phyloP scores from a whole-genome alignment of 1,140 invertebrate species.

The Charaxes varanes region DNA sequence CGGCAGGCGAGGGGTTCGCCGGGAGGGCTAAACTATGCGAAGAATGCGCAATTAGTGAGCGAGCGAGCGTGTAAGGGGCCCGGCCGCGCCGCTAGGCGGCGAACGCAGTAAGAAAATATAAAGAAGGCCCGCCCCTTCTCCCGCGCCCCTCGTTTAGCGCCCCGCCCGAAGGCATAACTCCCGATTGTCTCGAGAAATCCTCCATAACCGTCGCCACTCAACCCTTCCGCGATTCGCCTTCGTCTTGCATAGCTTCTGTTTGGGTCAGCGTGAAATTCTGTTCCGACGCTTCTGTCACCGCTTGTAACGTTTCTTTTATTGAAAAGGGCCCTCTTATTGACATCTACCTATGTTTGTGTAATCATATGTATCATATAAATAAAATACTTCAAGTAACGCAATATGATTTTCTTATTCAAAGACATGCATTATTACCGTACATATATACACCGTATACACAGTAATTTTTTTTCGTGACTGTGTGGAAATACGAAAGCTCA shows the following conservation, averaged over 20 bases:
- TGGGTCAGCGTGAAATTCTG: constrained; percentile 69
- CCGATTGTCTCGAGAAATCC: constrained; percentile 70
- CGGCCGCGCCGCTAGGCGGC: constrained; percentile 67
- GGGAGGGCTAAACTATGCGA: constrained; percentile 88
- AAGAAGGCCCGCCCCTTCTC: constrained; percentile 74
- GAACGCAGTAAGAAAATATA: constrained; percentile 78
- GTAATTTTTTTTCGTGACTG: no score
- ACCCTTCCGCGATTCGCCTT: constrained; percentile 59
- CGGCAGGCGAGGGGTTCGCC: constrained; percentile 57
- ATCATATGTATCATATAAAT: no score
- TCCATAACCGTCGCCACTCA: constrained; percentile 68
- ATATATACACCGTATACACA: no score
- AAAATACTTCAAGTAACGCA: neutral
- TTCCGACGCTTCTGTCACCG: constrained; percentile 36
- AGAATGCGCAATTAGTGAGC: constrained; percentile 93
- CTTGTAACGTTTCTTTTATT: constrained; percentile 43
- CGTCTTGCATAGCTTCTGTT: constrained; percentile 63
- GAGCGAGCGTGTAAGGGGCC: constrained; percentile 75
- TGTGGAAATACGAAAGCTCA: no score
- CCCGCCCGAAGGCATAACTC: constrained; percentile 67
- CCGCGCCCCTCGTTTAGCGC: constrained; percentile 66
- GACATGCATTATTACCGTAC: no score
- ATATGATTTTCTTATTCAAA: no score
- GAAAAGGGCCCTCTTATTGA: constrained; percentile 14
- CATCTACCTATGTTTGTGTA: constrained; percentile 4